Percentiles rank a stretch among this genome's conserved stretches.
These are phyloP conservation scores for Blastobasis lacticolella DNA, from an alignment of 2,888 invertebrate species.

Conservation along the genomic window DNA sequence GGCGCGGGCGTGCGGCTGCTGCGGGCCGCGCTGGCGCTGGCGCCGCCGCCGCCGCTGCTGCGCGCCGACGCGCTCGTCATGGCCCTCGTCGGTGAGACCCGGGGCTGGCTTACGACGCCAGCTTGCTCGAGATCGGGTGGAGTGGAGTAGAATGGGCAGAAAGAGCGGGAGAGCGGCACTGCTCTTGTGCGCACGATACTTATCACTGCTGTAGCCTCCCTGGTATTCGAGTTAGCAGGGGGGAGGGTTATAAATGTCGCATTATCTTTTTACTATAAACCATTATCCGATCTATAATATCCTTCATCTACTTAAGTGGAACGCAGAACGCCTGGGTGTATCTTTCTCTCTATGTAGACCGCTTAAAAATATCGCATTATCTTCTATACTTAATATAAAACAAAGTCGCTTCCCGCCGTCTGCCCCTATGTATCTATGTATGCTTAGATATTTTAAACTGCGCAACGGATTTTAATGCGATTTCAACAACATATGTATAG, in stretches of 20 bases:
- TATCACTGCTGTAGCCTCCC: background rate
- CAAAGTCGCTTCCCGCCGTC: too few species aligned
- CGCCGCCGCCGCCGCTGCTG: conserved; percentile 47
- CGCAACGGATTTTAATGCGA: too few species aligned
- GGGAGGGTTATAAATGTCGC: background rate
- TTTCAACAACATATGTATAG: too few species aligned
- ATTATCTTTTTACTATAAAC: background rate
- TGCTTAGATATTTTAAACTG: too few species aligned
- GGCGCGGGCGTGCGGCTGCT: conserved; percentile 58
- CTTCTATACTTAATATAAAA: too few species aligned
- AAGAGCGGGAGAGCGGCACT: background rate
- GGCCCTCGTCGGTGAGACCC: conserved; percentile 49
- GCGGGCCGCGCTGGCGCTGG: conserved; percentile 53
- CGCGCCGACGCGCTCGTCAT: conserved; percentile 45
- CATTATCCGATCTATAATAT: too few species aligned
- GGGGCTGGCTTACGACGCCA: background rate
- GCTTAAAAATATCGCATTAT: too few species aligned
- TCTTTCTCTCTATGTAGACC: too few species aligned
- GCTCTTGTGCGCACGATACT: background rate
- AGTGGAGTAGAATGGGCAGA: background rate
- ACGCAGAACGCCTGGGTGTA: too few species aligned
- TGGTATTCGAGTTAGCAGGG: background rate
- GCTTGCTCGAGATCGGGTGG: background rate
- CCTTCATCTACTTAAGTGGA: too few species aligned
- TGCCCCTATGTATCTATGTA: too few species aligned